Percentiles rank a stretch among this genome's conserved stretches.
Conservation (phyloP, 2,113 vertebrate species). For the Sphyrna mokarran region DNA sequence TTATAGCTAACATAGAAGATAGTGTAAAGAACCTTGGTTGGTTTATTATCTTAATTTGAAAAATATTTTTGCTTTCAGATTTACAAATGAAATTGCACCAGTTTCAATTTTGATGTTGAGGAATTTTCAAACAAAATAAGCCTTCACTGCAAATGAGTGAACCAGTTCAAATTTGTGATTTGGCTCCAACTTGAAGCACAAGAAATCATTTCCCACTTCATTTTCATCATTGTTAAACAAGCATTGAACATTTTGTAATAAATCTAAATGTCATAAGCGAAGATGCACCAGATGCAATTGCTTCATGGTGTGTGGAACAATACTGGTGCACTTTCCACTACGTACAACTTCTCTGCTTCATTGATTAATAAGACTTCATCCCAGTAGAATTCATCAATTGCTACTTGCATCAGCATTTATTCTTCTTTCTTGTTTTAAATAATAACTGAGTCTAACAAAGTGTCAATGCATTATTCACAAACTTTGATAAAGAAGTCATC, state of each 20-base stretch:
- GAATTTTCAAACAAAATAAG: neutral
- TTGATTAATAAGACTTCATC: constrained; percentile 20
- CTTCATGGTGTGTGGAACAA: neutral
- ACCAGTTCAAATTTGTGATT: neutral
- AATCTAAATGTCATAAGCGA: neutral
- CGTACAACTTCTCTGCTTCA: neutral
- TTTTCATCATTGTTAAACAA: neutral
- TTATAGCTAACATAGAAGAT: neutral
- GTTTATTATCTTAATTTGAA: constrained; percentile 3
- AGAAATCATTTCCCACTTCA: neutral
- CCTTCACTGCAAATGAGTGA: neutral
- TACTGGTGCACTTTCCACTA: neutral
- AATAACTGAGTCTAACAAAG: neutral
- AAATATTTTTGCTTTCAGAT: neutral
- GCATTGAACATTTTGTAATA: neutral
- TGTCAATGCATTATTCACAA: constrained; percentile 15
- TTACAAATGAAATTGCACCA: neutral
- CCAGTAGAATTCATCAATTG: constrained; percentile 3
- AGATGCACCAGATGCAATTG: neutral
- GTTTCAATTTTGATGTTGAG: neutral
- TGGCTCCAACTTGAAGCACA: neutral
- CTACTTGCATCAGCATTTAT: constrained; percentile 9
- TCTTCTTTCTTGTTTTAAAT: constrained; percentile 12
- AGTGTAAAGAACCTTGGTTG: neutral
- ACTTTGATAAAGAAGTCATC: constrained; percentile 4